phyloP scores from a whole-genome alignment of 1,140 invertebrate genomes.

The Drosophila seguyi region DNA sequence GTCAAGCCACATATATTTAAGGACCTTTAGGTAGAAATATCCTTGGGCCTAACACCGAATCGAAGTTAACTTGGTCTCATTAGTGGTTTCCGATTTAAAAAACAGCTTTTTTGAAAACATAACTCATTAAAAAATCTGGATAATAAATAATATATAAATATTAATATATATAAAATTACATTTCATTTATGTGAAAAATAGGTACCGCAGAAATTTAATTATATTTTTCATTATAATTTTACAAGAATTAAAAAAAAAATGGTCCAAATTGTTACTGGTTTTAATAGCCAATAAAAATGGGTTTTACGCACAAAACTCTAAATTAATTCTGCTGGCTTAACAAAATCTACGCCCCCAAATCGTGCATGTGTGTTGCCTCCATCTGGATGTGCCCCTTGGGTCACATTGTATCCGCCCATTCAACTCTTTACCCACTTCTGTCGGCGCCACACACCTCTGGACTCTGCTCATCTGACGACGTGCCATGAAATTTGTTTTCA shows the following conservation, averaged over 20 bases:
- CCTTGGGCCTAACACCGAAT: slow-evolving; percentile 18
- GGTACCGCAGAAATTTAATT: too few species aligned
- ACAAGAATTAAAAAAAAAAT: background rate
- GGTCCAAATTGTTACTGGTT: background rate
- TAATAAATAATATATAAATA: too few species aligned
- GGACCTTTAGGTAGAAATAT: slow-evolving; percentile 8
- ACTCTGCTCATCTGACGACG: slow-evolving; percentile 25
- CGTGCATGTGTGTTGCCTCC: slow-evolving; percentile 26
- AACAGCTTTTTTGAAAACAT: background rate
- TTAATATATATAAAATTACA: too few species aligned
- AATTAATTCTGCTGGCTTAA: slow-evolving; percentile 45
- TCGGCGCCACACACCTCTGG: slow-evolving; percentile 21
- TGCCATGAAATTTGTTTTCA: slow-evolving; percentile 73
- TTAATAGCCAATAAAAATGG: slow-evolving; percentile 35
- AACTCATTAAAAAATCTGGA: too few species aligned
- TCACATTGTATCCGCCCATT: slow-evolving; percentile 25
- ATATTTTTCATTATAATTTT: background rate
- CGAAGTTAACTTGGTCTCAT: slow-evolving; percentile 9
- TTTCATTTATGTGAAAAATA: too few species aligned
- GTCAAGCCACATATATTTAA: slow-evolving; percentile 45
- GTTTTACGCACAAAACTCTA: slow-evolving; percentile 21
- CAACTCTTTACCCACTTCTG: background rate
- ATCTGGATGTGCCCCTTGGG: slow-evolving; percentile 45
- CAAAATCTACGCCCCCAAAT: slow-evolving; percentile 28
- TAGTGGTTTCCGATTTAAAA: background rate